Evolutionary conservation across 1,140 invertebrate species (phyloP).

Genomic region (Lordiphosa stackelbergi): DNA sequence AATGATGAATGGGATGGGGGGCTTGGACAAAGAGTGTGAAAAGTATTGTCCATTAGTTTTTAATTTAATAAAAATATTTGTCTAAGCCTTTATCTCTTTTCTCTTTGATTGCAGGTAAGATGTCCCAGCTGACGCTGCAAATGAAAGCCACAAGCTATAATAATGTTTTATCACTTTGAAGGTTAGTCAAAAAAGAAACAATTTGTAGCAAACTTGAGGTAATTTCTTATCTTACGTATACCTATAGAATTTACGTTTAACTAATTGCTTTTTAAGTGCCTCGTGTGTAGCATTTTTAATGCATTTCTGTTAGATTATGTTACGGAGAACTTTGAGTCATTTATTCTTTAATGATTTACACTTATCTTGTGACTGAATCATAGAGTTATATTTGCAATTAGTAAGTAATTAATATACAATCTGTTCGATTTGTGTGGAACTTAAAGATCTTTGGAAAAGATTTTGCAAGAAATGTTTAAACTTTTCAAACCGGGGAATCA

Average conservation of each 20-base stretch:
- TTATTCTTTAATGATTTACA: background rate
- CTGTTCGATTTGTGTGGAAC: background rate
- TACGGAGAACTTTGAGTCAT: background rate
- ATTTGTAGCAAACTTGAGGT: background rate
- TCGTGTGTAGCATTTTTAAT: background rate
- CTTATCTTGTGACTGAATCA: background rate
- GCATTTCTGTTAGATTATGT: background rate
- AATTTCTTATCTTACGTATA: constrained; percentile 11
- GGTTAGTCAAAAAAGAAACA: too few relatives aligned
- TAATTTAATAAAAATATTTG: constrained; percentile 4
- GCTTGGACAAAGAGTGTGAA: too few relatives aligned
- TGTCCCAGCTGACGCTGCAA: background rate
- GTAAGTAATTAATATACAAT: background rate
- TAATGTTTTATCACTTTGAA: too few relatives aligned
- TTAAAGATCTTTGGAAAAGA: too few relatives aligned
- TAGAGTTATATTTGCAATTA: background rate
- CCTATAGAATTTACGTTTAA: constrained; percentile 9
- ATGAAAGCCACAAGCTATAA: background rate
- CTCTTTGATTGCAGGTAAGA: constrained; percentile 40
- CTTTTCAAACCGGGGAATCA: too few relatives aligned
- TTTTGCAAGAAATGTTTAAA: too few relatives aligned
- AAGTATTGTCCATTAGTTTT: too few relatives aligned
- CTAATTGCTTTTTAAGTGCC: constrained; percentile 32
- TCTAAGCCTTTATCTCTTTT: constrained; percentile 1
- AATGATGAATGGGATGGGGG: too few relatives aligned